Base-by-base conservation (phyloP, 1,140 invertebrate genomes). In the Maconellicoccus hirsutus region DNA sequence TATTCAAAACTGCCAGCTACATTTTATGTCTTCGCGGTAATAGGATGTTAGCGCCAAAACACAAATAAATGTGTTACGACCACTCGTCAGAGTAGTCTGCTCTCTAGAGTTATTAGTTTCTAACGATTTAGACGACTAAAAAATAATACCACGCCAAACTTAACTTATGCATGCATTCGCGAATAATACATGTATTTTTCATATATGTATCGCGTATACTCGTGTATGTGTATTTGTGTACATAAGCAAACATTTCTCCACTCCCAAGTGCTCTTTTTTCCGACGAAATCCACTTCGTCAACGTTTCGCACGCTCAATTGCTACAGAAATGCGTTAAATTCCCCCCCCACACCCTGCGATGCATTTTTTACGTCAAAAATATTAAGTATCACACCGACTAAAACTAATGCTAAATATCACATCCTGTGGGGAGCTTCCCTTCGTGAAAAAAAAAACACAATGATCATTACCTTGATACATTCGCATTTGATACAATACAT, bases 401-500 rank as follows among this genome's bases (percentile, higher is more conserved):
- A n/a, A n/a, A n/a, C n/a, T n/a, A n/a, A n/a, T n/a, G n/a, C n/a
- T n/a, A n/a, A n/a, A n/a, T n/a, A n/a, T n/a, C n/a, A n/a, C n/a
- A n/a, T n/a, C n/a, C n/a, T n/a, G n/a, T n/a, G n/a, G n/a, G n/a
- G n/a, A n/a, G n/a, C n/a, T n/a, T n/a, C n/a, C n/a, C n/a, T n/a
- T n/a, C n/a, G n/a, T n/a, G n/a, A n/a, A n/a, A n/a, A n/a, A 52
- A 70, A 29, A 33, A 19, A 52, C 25, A 10, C 2, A 14, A 39
- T 39, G 1, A 8, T 12, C 19, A 25, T 88, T 86, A 95, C 93
- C 83, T 88, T 84, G 77, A 92, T 83, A 81, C 93, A 96, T 83
- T 93, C 89, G 83, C 93, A 96, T 82, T 88, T 88, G 80, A 95
- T 92, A 84, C 93, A 96, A 80, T 91, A 91, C 86, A 94, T 92